Evolutionary conservation across 2,888 invertebrate species (phyloP), one percentile per base, ranked within the genome.

Genomic region (Eledona agricola): DNA sequence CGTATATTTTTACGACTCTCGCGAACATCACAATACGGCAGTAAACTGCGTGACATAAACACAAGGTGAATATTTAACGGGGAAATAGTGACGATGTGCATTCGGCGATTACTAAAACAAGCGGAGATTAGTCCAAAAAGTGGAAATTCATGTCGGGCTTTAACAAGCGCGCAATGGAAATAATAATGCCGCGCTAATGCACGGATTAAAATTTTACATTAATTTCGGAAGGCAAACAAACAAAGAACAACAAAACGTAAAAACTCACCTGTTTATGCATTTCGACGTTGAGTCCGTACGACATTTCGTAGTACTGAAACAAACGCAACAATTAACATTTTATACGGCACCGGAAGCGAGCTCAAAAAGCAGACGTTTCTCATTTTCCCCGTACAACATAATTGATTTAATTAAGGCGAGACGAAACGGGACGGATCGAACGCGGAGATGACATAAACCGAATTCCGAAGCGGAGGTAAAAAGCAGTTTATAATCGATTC

Each of bases 221-320:
- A 40, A 50, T 54, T 47, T 53, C 37, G 23, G 26, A 46, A 34
- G 12, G 37, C 17, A 19, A 26, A 42, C 15, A 26, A 26, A 5
- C 4, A 19, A 25, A n/a, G 19, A 28, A 28, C 29, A 31, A 16
- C 13, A 12, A 35, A 29, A 9, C 12, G n/a, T 4, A 10, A 6
- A 10, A 26, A 51, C 86, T 82, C 81, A 92, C 92, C 89, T 96
- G 95, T 84, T 96, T 96, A 80, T 94, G 94, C 93, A 96, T 93
- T 83, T 96, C 96, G 75, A 93, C 93, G 80, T 95, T 95, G 76
- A 96, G 86, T 65, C 94, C 94, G 79, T 95, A 95, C 45, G 94
- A 94, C 95, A 96, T 95, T 84, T 96, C 96, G 83, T 95, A 95
- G 81, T 95, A 96, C 93, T 94, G 89, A 73, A 34, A 46, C 31